Evolutionary conservation across 2,888 invertebrate genomes (phyloP).

Genomic region (Mamestra brassicae): DNA sequence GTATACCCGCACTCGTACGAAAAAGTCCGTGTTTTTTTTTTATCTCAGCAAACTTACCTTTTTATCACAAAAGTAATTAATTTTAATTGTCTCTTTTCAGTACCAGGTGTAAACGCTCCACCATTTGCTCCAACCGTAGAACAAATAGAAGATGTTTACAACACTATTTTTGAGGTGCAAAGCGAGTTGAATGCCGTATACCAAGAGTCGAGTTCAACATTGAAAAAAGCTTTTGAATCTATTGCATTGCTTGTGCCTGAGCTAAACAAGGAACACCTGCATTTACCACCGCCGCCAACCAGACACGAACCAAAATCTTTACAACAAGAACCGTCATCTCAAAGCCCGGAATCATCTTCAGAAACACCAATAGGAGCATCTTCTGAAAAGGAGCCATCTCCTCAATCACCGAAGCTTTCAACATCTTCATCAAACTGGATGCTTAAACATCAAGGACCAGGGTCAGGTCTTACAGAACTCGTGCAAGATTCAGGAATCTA

Average conservation of each 20-base stretch:
- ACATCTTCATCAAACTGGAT: conserved; percentile 6
- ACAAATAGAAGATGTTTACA: conserved; percentile 3
- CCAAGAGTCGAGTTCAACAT: not conserved
- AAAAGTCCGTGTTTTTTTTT: not conserved
- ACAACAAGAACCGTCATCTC: not conserved
- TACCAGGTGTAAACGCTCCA: not conserved
- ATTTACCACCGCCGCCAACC: not conserved
- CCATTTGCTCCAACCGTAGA: not conserved
- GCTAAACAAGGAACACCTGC: not conserved
- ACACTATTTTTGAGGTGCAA: conserved; percentile 1
- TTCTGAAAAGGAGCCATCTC: not conserved
- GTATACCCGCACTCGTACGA: too few relatives aligned
- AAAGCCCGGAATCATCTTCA: not conserved
- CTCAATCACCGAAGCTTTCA: not conserved
- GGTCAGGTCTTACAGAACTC: conserved; percentile 1
- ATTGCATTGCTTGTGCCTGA: not conserved
- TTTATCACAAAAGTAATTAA: not conserved
- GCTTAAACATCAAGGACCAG: conserved; percentile 10
- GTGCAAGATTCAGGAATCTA: not conserved
- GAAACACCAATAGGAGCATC: not conserved
- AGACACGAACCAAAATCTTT: too few relatives aligned
- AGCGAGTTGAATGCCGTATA: not conserved
- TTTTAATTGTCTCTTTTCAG: not conserved
- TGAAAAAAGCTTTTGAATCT: conserved; percentile 5
- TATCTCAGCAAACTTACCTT: not conserved